Base-by-base conservation (phyloP, 2,113 vertebrate species). In the Seriola aureovittata region DNA sequence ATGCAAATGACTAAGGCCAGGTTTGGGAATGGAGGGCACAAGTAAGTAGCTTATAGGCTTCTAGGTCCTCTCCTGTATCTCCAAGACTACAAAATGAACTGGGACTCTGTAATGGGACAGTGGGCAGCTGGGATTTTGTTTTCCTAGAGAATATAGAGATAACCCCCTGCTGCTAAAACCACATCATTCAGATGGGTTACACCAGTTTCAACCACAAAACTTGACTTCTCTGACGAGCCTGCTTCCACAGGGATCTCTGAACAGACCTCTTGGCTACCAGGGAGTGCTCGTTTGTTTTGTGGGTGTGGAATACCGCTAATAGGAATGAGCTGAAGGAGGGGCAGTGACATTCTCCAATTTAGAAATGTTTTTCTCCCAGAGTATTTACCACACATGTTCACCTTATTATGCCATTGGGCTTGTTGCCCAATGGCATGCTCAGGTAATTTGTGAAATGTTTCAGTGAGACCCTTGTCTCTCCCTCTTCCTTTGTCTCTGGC, bases 1-100 rank as follows among this genome's bases (percentile, higher is more conserved):
- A 89, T 94, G 94, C 76, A 85, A 81, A 94, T 95, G 93, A 94
- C 90, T 95, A 96, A 96, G 95, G 95, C 95, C 94, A 94, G 93
- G 93, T 94, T 94, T 91, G 78, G 88, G 90, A 89, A 84, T 90
- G 81, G 91, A 92, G 90, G 89, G 93, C 91, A 93, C 89, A 85
- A 88, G 81, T 88, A 91, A 92, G 86, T 91, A 94, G 88, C 82
- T 93, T 92, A 89, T 88, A 91, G 88, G 89, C 82, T 86, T 94
- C 71, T 93, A 91, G 89, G 86, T 93, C 80, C 89, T 92, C 88
- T 90, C 89, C 70, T 92, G 79, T 89, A 85, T 90, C 84, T 91
- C 72, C 84, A 91, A 91, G 84, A 91, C 89, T 90, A 88, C 71
- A 93, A 88, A 87, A 88, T 89, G 60, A 85, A 86, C 52, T 70